Evolutionary conservation across 2,888 invertebrate species (phyloP).

Genomic region (Neoscelio sp.): DNA sequence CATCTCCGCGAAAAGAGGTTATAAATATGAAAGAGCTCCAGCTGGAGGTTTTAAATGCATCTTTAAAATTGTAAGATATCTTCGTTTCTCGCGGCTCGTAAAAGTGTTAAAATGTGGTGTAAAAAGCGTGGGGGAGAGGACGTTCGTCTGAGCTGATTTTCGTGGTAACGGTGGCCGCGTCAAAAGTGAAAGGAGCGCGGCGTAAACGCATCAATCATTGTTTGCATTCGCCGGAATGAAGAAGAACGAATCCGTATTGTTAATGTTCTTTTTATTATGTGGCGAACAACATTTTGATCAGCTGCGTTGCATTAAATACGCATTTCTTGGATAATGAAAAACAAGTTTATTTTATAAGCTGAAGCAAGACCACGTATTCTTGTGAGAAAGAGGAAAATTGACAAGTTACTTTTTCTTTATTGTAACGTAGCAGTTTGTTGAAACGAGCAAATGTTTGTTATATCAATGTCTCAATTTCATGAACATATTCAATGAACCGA

Average conservation of each 20-base stretch:
- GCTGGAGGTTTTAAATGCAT: constrained; percentile 19
- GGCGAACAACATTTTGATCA: too few species aligned
- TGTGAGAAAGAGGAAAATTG: too few species aligned
- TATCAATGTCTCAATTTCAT: too few species aligned
- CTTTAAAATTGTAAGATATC: constrained; percentile 48
- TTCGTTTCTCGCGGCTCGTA: constrained; percentile 55
- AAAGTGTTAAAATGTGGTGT: constrained; percentile 50
- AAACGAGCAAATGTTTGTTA: constrained; percentile 12
- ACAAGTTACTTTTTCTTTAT: too few species aligned
- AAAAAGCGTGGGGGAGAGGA: neutral
- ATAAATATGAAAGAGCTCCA: constrained; percentile 56
- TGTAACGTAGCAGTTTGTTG: constrained; percentile 3
- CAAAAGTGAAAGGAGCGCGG: constrained; percentile 44
- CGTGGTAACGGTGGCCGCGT: constrained; percentile 45
- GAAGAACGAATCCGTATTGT: too few species aligned
- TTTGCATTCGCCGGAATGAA: constrained; percentile 21
- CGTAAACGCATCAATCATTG: constrained; percentile 46
- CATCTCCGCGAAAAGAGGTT: constrained; percentile 51
- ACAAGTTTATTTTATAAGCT: too few species aligned
- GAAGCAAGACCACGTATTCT: too few species aligned
- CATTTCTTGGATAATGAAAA: too few species aligned
- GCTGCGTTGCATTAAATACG: too few species aligned
- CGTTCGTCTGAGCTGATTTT: constrained; percentile 41
- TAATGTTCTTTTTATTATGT: too few species aligned
- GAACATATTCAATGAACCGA: too few species aligned